phyloP scores from a whole-genome alignment of 2,888 invertebrate genomes.

The Amphiduros pacificus region DNA sequence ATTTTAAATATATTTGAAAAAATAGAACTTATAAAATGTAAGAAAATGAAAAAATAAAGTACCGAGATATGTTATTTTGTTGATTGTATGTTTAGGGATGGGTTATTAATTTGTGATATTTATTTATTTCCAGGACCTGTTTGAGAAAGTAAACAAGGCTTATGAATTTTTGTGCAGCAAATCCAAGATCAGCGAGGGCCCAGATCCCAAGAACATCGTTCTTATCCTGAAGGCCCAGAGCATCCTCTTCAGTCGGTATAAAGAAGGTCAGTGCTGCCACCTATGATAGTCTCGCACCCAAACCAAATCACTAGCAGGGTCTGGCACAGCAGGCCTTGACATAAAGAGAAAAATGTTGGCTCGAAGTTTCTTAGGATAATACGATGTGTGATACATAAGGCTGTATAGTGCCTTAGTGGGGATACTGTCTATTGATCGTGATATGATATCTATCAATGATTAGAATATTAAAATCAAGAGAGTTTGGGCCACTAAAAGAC shows the following conservation, averaged over 20 bases:
- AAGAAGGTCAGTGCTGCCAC: constrained; percentile 75
- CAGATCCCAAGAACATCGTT: constrained; percentile 82
- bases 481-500: too few species aligned
- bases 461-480: too few species aligned
- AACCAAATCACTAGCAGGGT: too few species aligned
- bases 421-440: too few species aligned
- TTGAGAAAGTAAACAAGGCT: constrained; percentile 94
- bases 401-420: too few species aligned
- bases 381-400: too few species aligned
- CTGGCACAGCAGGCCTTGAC: too few species aligned
- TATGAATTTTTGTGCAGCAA: constrained; percentile 95
- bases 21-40: neutral
- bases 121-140: constrained; percentile 72
- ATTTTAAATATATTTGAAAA: too few species aligned
- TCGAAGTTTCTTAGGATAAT: too few species aligned
- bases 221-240: constrained; percentile 84
- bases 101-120: neutral
- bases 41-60: neutral
- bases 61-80: neutral
- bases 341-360: too few species aligned
- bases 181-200: constrained; percentile 69
- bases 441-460: too few species aligned
- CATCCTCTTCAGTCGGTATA: constrained; percentile 89
- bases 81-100: neutral
- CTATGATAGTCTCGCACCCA: too few species aligned